Evolutionary conservation across 53 echinoderm and acorn worm genomes (phyloP), one percentile per base, ranked within the genome.

Genomic region (Zoroaster sp.): DNA sequence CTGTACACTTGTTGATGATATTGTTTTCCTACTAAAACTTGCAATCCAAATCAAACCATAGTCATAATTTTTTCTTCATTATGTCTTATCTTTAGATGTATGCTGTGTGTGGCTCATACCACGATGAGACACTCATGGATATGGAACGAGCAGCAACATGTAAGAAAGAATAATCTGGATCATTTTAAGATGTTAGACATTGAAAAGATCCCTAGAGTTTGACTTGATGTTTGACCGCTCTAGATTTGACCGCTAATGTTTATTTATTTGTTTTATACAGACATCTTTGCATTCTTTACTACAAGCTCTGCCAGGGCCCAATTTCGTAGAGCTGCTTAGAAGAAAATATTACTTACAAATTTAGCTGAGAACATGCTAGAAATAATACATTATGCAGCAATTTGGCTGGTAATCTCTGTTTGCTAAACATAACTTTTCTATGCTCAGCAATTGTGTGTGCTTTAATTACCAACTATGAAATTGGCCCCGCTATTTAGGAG

Each of bases 101-200:
- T 69, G 91, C 93, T 51, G 93, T 95, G 14, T 91, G 75, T 59
- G 81, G 51, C 43, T 95, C 89, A 31, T 93, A 83, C 59, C 74
- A 91, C 28, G 74, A 86, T 40, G 87, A 73, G 13, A 66, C 89
- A 38, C 77, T 95, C 13, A 77, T 93, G 73, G 91, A 91, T 52
- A 93, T 95, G 89, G 95, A 95, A 81, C 79, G 95, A 38, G 59
- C 91, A 87, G 95, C 95, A 43, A 89, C 93, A 45, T 83, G 95
- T 95, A 81, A 88, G 93, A 87, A 31, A 35, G 5, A 40, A 86
- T 23, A 13, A 73, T 38, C 4, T 23, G 11, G 3, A 10, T 35
- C 71, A 8, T 8, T 17, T 20, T 20, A 65, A 9, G 13, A 9
- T 20, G 30, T 7, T 20, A 14, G 32, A 13, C 3, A 35, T 4